Conservation (phyloP, 2,797 vertebrate species). For the Trematomus bernacchii region DNA sequence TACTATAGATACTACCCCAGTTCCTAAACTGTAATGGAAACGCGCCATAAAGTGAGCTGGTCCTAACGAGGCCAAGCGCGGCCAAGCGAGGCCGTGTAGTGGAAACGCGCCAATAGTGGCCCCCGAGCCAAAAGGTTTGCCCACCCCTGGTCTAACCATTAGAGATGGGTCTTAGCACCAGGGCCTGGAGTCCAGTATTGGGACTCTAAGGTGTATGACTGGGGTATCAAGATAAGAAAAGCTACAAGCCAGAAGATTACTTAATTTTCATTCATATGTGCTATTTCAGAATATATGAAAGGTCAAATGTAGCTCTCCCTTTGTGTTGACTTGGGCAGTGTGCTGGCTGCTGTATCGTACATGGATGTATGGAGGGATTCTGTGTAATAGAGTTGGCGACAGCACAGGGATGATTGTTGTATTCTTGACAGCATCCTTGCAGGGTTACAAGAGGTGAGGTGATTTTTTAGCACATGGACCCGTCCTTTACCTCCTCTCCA, state of each 20-base stretch:
- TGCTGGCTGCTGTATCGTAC: slow-evolving; percentile 14
- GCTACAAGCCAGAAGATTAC: neutral
- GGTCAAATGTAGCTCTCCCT: neutral
- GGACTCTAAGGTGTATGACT: neutral
- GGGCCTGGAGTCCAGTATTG: too few species aligned
- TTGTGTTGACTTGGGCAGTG: slow-evolving; percentile 26
- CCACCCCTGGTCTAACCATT: too few species aligned
- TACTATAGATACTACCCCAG: too few species aligned
- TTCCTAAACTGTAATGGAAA: too few species aligned
- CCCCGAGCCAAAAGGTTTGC: too few species aligned
- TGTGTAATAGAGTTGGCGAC: slow-evolving; percentile 27
- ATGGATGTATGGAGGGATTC: slow-evolving; percentile 18
- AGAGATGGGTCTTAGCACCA: too few species aligned
- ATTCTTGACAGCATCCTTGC: slow-evolving; percentile 50
- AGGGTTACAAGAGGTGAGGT: slow-evolving; percentile 44
- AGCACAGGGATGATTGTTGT: slow-evolving; percentile 34
- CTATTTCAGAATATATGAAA: neutral
- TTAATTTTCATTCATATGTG: neutral
- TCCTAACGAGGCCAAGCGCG: too few species aligned
- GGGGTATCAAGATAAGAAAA: neutral
- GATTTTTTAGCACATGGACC: slow-evolving; percentile 33
- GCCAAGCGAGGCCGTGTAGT: too few species aligned
- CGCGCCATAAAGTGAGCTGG: too few species aligned
- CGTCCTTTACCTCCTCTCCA: slow-evolving; percentile 26
- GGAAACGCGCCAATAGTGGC: too few species aligned